Percentiles rank a stretch among this genome's conserved stretches.
phyloP scores from a whole-genome alignment of 2,113 vertebrate genomes.

The Hucho hucho region DNA sequence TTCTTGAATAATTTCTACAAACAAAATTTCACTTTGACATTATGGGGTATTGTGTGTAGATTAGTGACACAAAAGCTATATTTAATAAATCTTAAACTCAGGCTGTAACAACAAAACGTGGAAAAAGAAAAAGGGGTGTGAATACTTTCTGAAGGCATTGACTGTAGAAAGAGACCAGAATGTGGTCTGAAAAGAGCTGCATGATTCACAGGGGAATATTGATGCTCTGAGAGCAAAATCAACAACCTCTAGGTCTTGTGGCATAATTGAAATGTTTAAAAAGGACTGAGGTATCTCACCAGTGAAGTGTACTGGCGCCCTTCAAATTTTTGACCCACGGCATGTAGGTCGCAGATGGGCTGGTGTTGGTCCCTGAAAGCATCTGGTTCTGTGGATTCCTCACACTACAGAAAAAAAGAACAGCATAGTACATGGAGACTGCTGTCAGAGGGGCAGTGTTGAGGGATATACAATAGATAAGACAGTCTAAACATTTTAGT shows the following conservation, averaged over 20 bases:
- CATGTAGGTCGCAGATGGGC: slow-evolving; percentile 76
- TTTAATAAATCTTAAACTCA: no score
- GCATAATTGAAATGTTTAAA: not conserved
- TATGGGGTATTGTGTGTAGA: no score
- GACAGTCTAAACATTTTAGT: no score
- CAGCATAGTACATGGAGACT: not conserved
- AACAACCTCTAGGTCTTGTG: not conserved
- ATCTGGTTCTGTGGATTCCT: slow-evolving; percentile 30
- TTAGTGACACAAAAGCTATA: no score
- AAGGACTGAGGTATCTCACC: slow-evolving; percentile 66
- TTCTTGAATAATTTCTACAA: no score
- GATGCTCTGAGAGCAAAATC: not conserved
- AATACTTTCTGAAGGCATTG: no score
- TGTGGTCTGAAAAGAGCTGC: no score
- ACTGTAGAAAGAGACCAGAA: no score
- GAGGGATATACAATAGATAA: no score
- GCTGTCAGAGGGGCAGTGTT: not conserved
- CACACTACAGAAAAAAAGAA: slow-evolving; percentile 66
- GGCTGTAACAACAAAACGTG: no score
- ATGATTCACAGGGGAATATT: not conserved
- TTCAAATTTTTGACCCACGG: slow-evolving; percentile 74
- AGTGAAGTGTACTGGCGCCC: slow-evolving; percentile 75
- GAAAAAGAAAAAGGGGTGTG: no score
- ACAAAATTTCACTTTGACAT: no score
- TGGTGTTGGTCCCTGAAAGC: slow-evolving; percentile 41